Evolutionary conservation across 2,113 vertebrate species (phyloP), one percentile per base, ranked within the genome.

Genomic region (rat (Rattus norvegicus)): DNA sequence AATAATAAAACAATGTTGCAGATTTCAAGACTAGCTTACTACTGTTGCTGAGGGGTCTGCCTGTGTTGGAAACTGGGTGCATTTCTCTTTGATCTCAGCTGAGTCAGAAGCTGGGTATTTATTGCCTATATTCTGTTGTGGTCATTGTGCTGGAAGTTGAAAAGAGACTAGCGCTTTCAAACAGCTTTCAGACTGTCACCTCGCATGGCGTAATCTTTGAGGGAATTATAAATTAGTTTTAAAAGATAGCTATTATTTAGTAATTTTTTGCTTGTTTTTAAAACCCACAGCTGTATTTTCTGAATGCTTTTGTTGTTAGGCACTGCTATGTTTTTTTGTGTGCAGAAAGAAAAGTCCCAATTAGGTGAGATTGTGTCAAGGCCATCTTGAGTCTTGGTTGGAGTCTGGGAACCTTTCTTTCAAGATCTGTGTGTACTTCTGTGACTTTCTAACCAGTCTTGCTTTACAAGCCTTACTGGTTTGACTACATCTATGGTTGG

Each of bases 181-280:
- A 56, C 9, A 61, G 24, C 39, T 73, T 43, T 93, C 69, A 54
- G 20, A 91, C n/a, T 22, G 63, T 91, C 3, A 67, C 49, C 30
- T 92, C 92, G 36, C 30, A 69, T 33, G 33, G 80, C 69, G 7
- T 52, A 36, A 43, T 76, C 59, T 90, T 87, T 63, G 79, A 94
- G 52, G 84, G 59, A 88, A 43, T 91, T 94, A 28, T 81, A 72
- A 67, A 52, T 91, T 54, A 81, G 20, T 83, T 83, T 88, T 67
- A 80, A 92, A 89, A 92, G 17, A 52, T 67, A n/a, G 61, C 19
- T 49, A 69, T 86, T 93, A 22, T 72, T 22, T 77, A 63, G 22
- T 90, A 56, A 17, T 96, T 95, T 22, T 65, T 88, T 95, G 72
- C 4, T 88, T 95, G 65, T 5, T 52, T 92, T 97, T 96, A 65